Evolutionary conservation across 2,113 vertebrate genomes (phyloP), one percentile per base, ranked within the genome.

Genomic region (Leuciscus idus): DNA sequence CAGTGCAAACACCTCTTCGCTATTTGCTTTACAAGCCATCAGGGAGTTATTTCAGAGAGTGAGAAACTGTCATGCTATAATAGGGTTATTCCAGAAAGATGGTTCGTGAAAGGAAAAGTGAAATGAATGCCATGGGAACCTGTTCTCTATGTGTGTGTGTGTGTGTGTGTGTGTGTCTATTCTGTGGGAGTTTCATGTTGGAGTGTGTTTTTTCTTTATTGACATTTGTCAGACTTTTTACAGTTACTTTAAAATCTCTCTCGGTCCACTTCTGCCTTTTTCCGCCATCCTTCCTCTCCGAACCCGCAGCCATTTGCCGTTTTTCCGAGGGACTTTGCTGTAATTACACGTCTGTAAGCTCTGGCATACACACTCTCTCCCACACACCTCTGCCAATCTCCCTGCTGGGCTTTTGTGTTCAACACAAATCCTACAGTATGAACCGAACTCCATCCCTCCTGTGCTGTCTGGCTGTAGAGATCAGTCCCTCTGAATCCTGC

Each of bases 21-120:
- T 91, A 93, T 94, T 92, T 92, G 86, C 91, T 94, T 94, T 93
- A 68, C 75, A 68, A 85, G 23, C 86, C 87, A 43, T 68, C 62
- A 73, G 84, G 84, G 85, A 91, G 80, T 91, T 93, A 86, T 90
- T 89, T 80, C 52, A 87, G 80, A 76, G 79, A 85, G 78, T 59
- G 78, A 76, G 84, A 87, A 83, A 88, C 74, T 85, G 75, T 85
- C 76, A 82, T 66, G 26, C 62, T 52, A 52, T 82, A 52, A 82
- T 68, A 82, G 62, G 80, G 26, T 82, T 82, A 68, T 82, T 82
- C 28, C 62, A 82, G 61, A 68, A 82, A 82, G 61, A 82, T 70
- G 79, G 78, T 43, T 66, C 1, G 62, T 82, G 80, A 59, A 79
- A 36, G 55, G 28, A 61, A 61, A 57, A 50, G 50, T 30, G 66